phyloP scores from a whole-genome alignment of 2,797 vertebrate genomes.

The Pangasius djambal region DNA sequence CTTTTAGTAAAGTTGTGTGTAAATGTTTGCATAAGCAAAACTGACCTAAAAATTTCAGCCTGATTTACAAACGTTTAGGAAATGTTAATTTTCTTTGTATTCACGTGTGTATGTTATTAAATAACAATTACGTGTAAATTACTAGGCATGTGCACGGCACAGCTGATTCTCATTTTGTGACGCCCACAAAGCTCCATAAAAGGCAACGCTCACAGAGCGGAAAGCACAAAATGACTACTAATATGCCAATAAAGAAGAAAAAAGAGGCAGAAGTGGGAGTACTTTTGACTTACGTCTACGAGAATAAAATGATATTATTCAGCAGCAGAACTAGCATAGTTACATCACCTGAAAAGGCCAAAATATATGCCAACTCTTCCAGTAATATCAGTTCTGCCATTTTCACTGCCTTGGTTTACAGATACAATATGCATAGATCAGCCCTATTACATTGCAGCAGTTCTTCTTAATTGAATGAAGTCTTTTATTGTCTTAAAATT shows the following conservation, averaged over 20 bases:
- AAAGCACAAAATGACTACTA: neutral
- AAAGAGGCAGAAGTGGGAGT: neutral
- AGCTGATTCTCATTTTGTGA: neutral
- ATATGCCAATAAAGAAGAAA: neutral
- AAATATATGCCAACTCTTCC: neutral
- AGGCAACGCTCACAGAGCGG: neutral
- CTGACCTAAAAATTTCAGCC: neutral
- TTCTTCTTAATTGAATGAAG: neutral
- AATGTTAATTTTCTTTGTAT: neutral
- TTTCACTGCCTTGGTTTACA: neutral
- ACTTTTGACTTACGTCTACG: neutral
- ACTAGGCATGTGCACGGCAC: neutral
- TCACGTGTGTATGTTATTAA: neutral
- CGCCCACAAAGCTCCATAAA: neutral
- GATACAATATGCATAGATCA: neutral
- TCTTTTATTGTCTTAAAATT: neutral
- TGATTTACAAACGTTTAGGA: neutral
- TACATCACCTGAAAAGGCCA: neutral
- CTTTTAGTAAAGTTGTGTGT: neutral
- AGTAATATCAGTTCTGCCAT: neutral
- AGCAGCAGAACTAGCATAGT: neutral
- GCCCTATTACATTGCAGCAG: neutral
- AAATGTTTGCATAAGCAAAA: neutral
- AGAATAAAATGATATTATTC: neutral
- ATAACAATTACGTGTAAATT: neutral